phyloP scores from a whole-genome alignment of 2,888 invertebrate species.

The Melanchra persicariae region DNA sequence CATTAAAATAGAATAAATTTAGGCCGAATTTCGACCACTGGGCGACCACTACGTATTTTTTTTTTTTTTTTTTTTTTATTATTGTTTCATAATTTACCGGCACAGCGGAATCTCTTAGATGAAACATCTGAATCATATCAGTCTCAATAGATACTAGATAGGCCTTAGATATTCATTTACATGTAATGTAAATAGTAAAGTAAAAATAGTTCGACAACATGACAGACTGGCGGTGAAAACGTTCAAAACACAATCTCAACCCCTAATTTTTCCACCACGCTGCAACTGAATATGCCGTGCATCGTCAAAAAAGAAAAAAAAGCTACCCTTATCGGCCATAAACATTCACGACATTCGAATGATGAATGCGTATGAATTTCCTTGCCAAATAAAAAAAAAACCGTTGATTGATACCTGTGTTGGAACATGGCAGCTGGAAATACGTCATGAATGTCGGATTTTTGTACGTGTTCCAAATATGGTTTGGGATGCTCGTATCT shows the following conservation, averaged over 20 bases:
- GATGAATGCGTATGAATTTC: constrained; percentile 64
- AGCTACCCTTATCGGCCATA: constrained; percentile 45
- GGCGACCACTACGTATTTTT: no score
- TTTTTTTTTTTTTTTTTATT: no score
- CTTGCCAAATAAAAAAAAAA: constrained; percentile 55
- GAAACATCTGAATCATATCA: no score
- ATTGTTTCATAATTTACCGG: no score
- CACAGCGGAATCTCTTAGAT: no score
- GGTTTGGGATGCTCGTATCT: not conserved
- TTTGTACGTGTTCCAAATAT: constrained; percentile 34
- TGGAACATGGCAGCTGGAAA: constrained; percentile 42
- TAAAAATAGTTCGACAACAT: no score
- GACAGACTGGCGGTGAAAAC: not conserved
- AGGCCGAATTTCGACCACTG: no score
- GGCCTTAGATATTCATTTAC: no score
- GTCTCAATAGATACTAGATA: no score
- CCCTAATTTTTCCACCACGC: constrained; percentile 18
- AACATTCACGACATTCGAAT: constrained; percentile 53
- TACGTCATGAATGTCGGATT: constrained; percentile 47
- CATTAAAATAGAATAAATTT: no score
- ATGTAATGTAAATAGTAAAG: no score
- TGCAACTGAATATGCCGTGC: constrained; percentile 13
- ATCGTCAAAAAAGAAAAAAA: constrained; percentile 11
- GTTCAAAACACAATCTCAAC: not conserved
- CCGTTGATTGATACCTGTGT: constrained; percentile 63